A percentile compares a stretch with the other conserved stretches of the same genome.
Conservation (phyloP, 1,140 invertebrate species). For the Hypothenemus hampei region DNA sequence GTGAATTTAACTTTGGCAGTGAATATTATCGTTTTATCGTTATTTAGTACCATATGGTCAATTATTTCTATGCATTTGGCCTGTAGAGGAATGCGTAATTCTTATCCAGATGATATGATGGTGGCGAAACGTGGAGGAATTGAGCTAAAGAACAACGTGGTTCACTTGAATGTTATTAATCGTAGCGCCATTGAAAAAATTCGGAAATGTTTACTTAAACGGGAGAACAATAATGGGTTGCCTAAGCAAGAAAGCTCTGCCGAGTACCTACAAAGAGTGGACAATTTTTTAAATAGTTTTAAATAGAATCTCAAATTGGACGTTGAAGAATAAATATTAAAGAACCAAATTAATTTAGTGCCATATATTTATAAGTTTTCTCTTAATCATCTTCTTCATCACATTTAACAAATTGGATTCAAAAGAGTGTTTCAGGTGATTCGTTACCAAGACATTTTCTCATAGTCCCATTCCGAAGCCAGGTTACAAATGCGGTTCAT, state of each 20-base stretch:
- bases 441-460: constrained; percentile 60
- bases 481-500: constrained; percentile 72
- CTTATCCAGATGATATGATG: constrained; percentile 51
- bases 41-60: constrained; percentile 57
- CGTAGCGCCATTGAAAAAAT: not conserved
- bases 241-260: constrained; percentile 46
- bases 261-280: constrained; percentile 38
- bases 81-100: constrained; percentile 56
- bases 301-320: too few species aligned
- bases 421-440: constrained; percentile 23
- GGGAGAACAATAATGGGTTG: constrained; percentile 49
- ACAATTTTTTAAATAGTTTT: constrained; percentile 7
- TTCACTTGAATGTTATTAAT: not conserved
- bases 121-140: constrained; percentile 25
- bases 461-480: constrained; percentile 60
- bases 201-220: constrained; percentile 43
- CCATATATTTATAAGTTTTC: too few species aligned
- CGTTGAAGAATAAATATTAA: too few species aligned
- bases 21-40: constrained; percentile 56
- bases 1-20: constrained; percentile 45
- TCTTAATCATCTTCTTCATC: too few species aligned
- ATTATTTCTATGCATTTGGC: constrained; percentile 54
- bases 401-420: constrained; percentile 34
- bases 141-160: too few species aligned
- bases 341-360: too few species aligned